phyloP scores from a whole-genome alignment of 2,797 vertebrate species.

The Epinephelus awoara region DNA sequence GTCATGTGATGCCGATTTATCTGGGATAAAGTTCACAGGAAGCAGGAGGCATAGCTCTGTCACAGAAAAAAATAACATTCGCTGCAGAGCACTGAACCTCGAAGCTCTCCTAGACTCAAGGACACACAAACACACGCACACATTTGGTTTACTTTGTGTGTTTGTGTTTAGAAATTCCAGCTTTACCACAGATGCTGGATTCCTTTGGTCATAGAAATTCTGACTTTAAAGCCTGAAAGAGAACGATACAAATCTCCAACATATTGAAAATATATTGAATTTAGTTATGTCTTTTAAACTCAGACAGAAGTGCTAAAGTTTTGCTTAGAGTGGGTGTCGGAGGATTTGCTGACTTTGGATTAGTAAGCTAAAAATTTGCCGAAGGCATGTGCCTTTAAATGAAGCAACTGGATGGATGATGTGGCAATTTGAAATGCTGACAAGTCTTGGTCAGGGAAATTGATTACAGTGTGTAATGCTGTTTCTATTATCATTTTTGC shows the following conservation, averaged over 20 bases:
- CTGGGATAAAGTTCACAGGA: conserved; percentile 74
- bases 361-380: conserved; percentile 21
- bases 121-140: not conserved
- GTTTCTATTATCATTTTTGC: conserved; percentile 23
- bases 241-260: not conserved
- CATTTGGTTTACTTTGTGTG: conserved; percentile 1
- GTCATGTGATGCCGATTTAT: conserved; percentile 40
- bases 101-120: conserved; percentile 30
- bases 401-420: conserved; percentile 6
- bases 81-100: conserved; percentile 24
- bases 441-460: conserved; percentile 17
- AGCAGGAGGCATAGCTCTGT: conserved; percentile 27
- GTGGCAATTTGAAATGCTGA: conserved; percentile 39
- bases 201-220: not conserved
- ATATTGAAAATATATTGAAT: not conserved
- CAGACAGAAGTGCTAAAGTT: not conserved
- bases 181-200: not conserved
- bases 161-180: conserved; percentile 5
- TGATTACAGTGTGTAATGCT: not conserved
- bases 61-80: conserved; percentile 33
- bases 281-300: not conserved
- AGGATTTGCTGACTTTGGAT: conserved; percentile 28
- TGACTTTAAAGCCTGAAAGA: not conserved
- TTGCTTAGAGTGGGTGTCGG: not conserved
- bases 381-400: not conserved